A percentile compares a stretch with the other conserved stretches of the same genome.
Conservation (phyloP, 2,888 invertebrate species). For the Drosophila buzzatii region DNA sequence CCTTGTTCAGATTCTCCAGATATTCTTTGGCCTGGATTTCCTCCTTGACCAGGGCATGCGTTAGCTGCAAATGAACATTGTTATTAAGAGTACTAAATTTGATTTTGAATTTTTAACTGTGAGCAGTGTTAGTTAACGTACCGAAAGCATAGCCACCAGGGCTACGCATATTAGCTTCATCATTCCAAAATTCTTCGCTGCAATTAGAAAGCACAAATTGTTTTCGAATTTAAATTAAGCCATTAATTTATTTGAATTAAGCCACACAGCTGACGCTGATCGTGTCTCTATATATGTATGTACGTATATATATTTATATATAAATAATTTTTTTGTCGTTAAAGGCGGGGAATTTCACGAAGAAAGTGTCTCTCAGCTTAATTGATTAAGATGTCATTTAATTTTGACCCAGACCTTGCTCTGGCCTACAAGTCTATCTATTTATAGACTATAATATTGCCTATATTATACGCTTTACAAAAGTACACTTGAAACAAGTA, state of each 20-base stretch:
- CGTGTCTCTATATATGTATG: neutral
- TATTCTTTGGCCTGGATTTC: slow-evolving; percentile 88
- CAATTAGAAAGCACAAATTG: slow-evolving; percentile 24
- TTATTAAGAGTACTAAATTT: neutral
- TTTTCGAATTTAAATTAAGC: slow-evolving; percentile 43
- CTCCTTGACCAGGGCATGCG: slow-evolving; percentile 70
- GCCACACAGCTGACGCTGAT: slow-evolving; percentile 37
- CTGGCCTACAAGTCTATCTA: slow-evolving; percentile 3
- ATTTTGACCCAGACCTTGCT: slow-evolving; percentile 46
- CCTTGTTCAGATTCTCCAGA: slow-evolving; percentile 88
- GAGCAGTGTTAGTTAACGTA: slow-evolving; percentile 32
- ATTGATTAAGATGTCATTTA: slow-evolving; percentile 48
- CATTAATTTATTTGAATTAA: slow-evolving; percentile 27
- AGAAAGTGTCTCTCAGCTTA: slow-evolving; percentile 18
- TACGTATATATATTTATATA: neutral
- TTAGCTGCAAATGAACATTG: slow-evolving; percentile 47
- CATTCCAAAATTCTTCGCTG: slow-evolving; percentile 43
- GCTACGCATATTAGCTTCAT: slow-evolving; percentile 63
- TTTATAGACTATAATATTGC: neutral
- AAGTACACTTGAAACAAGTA: neutral
- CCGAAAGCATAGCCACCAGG: slow-evolving; percentile 65
- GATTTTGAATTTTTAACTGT: no score
- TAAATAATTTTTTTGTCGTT: neutral
- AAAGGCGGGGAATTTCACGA: neutral
- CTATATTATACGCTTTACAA: neutral